Base-by-base conservation (phyloP, 2,888 invertebrate species). In the Nymphalis polychloros region DNA sequence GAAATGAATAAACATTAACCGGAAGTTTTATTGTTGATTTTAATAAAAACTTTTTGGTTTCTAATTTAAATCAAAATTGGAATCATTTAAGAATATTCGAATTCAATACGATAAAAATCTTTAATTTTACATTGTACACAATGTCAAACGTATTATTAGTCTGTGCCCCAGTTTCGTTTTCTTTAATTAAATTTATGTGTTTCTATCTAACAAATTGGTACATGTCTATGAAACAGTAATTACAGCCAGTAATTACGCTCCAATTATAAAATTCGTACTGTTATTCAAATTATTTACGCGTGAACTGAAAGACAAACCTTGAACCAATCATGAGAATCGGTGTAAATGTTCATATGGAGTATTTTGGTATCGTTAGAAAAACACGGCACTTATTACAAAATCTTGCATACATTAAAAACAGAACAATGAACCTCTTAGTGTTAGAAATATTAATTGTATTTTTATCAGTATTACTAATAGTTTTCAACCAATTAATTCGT, bases 291-390 rank as follows among this genome's bases (percentile, higher is more conserved):
- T 67, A 76, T 76, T 74, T 75, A 76, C 78, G 76, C 74, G 64
- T 69, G 68, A 70, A 63, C 74, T 73, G 72, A 74, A 75, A 70
- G 73, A 73, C 73, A 71, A 80, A 81, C 82, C 83, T 83, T 83
- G 83, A 77, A 76, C 80, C 79, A 78, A 46, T 79, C 81, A 72
- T 61, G 73, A 31, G 23, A 72, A 71, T 73, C 71, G 70, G 73
- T 72, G 76, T 71, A 76, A 68, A 65, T 69, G 64, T 55, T 65
- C 68, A 68, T 55, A 55, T 73, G 71, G 69, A 75, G 68, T 72
- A 71, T 64, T 35, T n/a, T 19, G 31, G 72, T 76, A 74, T 48
- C 47, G 74, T 75, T 67, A 60, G 71, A 62, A 75, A 41, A 70
- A 55, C 8, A 41, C 10, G 13, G 3, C 13, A 41, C 13, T 4